Evolutionary conservation across 2,797 vertebrate species (phyloP).

Genomic region (Petrocephalus sullivani): DNA sequence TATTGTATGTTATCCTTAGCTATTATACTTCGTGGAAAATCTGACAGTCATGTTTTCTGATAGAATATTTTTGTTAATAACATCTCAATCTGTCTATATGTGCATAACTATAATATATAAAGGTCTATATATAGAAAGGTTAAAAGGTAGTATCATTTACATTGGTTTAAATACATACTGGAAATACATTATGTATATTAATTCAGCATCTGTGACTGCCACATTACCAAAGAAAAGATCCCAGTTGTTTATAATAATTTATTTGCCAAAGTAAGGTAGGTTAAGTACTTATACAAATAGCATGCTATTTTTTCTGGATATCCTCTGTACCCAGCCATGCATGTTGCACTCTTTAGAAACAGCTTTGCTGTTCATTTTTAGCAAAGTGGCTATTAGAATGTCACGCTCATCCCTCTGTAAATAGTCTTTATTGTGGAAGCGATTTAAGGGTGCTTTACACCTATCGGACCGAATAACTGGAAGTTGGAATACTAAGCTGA

Average conservation of each 20-base stretch:
- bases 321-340: constrained; percentile 51
- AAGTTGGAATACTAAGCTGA: not conserved
- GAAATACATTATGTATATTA: constrained; percentile 24
- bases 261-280: constrained; percentile 40
- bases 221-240: constrained; percentile 36
- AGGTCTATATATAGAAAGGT: not conserved
- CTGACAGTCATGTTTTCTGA: not conserved
- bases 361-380: constrained; percentile 27
- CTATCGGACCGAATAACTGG: not conserved
- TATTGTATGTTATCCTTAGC: not conserved
- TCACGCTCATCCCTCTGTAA: constrained; percentile 62
- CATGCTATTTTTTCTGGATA: constrained; percentile 32
- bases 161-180: constrained; percentile 31
- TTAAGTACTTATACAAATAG: constrained; percentile 53
- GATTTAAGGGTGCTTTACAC: not conserved
- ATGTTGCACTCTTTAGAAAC: constrained; percentile 43
- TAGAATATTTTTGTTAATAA: not conserved
- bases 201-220: constrained; percentile 17
- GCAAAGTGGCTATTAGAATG: constrained; percentile 35
- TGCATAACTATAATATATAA: constrained; percentile 15
- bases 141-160: not conserved
- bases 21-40: not conserved
- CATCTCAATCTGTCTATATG: not conserved
- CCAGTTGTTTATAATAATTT: constrained; percentile 35
- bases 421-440: constrained; percentile 57